phyloP scores from a whole-genome alignment of 2,797 vertebrate genomes.

The Chaetodon trifasciatus region DNA sequence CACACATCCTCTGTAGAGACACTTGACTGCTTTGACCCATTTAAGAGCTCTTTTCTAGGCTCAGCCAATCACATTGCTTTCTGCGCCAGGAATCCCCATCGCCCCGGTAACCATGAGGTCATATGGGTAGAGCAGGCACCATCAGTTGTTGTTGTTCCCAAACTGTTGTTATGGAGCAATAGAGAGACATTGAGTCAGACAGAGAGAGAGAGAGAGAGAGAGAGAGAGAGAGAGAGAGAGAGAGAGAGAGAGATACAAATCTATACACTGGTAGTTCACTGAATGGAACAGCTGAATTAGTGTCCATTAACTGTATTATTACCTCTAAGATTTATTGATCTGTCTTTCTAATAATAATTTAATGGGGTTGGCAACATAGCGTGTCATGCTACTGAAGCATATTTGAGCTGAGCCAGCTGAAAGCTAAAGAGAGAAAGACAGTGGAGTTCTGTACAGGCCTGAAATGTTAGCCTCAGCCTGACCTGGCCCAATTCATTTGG shows the following conservation, averaged over 20 bases:
- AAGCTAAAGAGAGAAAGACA: slow-evolving; percentile 1
- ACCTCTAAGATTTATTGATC: slow-evolving; percentile 18
- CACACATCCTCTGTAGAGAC: slow-evolving; percentile 70
- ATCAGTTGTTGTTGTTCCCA: slow-evolving; percentile 73
- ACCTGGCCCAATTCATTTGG: slow-evolving; percentile 6
- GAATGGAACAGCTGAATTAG: slow-evolving; percentile 20
- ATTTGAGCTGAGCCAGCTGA: neutral
- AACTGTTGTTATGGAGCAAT: slow-evolving; percentile 72
- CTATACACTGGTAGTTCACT: neutral
- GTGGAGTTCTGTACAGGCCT: neutral
- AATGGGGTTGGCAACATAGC: neutral
- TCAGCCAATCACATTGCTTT: slow-evolving; percentile 73
- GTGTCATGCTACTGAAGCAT: neutral
- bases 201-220: slow-evolving; percentile 5
- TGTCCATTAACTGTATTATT: neutral
- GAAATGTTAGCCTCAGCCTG: slow-evolving; percentile 8
- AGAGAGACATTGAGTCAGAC: slow-evolving; percentile 40
- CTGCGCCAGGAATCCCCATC: slow-evolving; percentile 81
- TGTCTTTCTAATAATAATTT: slow-evolving; percentile 1
- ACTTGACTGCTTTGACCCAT: slow-evolving; percentile 85
- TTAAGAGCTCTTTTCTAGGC: slow-evolving; percentile 78
- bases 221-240: neutral
- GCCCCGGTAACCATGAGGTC: slow-evolving; percentile 83
- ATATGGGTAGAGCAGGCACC: slow-evolving; percentile 71
- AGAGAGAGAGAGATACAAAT: slow-evolving; percentile 6